Conservation (phyloP, 2,888 invertebrate genomes). For the Augiades crinisus region DNA sequence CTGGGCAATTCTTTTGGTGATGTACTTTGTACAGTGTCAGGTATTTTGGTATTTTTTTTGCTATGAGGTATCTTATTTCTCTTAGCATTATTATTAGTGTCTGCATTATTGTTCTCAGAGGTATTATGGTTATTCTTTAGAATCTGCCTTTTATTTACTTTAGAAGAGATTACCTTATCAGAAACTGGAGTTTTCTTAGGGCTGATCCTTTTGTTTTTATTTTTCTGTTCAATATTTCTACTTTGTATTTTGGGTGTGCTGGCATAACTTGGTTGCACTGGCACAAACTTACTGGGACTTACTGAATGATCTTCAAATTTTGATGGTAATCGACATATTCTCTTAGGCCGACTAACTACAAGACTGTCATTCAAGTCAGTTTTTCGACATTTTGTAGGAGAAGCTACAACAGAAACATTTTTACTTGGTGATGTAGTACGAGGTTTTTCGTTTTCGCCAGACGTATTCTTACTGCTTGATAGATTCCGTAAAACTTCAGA, state of each 20-base stretch:
- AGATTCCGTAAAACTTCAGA: conserved; percentile 44
- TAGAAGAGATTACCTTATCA: conserved; percentile 14
- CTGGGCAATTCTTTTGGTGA: conserved; percentile 8
- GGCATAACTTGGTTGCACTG: conserved; percentile 56
- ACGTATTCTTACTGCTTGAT: conserved; percentile 40
- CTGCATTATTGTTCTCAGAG: conserved; percentile 34
- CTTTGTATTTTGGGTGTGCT: conserved; percentile 56
- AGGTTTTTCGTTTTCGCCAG: background rate
- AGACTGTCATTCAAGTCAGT: conserved; percentile 45
- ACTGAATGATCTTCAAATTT: conserved; percentile 60
- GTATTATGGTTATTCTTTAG: conserved; percentile 28
- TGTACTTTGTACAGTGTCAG: background rate
- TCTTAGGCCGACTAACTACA: conserved; percentile 51
- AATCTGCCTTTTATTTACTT: conserved; percentile 17
- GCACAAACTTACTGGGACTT: conserved; percentile 58
- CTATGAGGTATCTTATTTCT: conserved; percentile 15
- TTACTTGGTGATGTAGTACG: background rate
- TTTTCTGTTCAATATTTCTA: conserved; percentile 31
- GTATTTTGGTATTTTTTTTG: conserved; percentile 10
- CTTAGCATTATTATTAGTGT: conserved; percentile 53
- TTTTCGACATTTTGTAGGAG: conserved; percentile 48
- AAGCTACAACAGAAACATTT: conserved; percentile 10
- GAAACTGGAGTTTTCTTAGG: conserved; percentile 6
- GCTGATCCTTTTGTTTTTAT: conserved; percentile 23
- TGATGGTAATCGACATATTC: conserved; percentile 59